A percentile compares a stretch with the other conserved stretches of the same genome.
These are phyloP conservation scores for Steinernema carpocapsae DNA, from an alignment of 2,888 invertebrate species.

Conservation along the genomic window DNA sequence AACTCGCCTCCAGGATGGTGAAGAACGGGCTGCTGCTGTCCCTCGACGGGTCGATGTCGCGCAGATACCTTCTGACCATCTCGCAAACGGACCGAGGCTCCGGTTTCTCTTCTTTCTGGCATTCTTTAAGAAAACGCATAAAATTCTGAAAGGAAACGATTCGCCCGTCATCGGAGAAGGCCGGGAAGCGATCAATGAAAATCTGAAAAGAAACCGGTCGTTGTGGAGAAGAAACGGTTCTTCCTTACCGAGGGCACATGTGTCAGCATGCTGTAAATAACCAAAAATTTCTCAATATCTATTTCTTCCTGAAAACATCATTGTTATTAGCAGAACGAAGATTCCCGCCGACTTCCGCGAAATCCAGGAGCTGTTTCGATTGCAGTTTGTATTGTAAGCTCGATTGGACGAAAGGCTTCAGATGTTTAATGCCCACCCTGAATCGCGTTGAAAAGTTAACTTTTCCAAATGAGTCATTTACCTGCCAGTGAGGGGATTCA, in stretches of 20 bases:
- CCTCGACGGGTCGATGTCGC: slow-evolving; percentile 42
- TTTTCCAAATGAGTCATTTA: neutral
- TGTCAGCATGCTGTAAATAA: slow-evolving; percentile 53
- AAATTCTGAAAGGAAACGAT: slow-evolving; percentile 58
- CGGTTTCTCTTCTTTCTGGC: slow-evolving; percentile 30
- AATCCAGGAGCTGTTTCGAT: slow-evolving; percentile 62
- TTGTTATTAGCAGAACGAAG: neutral
- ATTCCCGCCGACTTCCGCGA: slow-evolving; percentile 59
- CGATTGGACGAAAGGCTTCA: slow-evolving; percentile 69
- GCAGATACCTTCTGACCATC: neutral
- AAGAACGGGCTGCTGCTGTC: slow-evolving; percentile 56
- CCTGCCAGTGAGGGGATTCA: slow-evolving; percentile 20
- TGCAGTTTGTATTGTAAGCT: slow-evolving; percentile 65
- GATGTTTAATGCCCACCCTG: slow-evolving; percentile 61
- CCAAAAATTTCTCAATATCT: slow-evolving; percentile 54
- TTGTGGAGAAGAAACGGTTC: neutral
- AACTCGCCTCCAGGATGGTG: slow-evolving; percentile 47
- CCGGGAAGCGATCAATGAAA: slow-evolving; percentile 43
- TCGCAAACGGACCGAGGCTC: neutral
- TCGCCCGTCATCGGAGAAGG: slow-evolving; percentile 42
- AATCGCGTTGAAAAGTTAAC: neutral
- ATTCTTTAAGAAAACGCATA: slow-evolving; percentile 48
- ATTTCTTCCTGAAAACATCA: slow-evolving; percentile 49
- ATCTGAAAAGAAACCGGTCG: neutral
- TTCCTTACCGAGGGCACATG: slow-evolving; percentile 49